phyloP scores from a whole-genome alignment of 2,113 vertebrate genomes.

The Anarrhichthys ocellatus region DNA sequence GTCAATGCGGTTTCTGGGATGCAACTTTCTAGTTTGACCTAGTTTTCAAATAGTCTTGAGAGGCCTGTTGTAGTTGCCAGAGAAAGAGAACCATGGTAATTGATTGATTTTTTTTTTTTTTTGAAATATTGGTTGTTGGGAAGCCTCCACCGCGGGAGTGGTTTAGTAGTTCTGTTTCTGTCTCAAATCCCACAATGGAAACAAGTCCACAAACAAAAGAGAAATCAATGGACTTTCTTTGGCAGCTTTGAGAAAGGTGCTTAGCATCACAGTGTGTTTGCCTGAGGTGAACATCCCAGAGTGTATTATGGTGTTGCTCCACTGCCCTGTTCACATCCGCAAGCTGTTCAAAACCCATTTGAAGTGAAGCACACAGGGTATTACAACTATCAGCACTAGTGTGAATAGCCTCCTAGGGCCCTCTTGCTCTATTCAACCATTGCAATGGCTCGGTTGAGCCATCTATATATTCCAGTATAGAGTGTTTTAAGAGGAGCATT shows the following conservation, averaged over 20 bases:
- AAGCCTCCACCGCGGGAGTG: constrained; percentile 16
- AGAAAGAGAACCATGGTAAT: constrained; percentile 48
- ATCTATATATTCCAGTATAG: constrained; percentile 53
- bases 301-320: constrained; percentile 76
- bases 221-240: constrained; percentile 75
- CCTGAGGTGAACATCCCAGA: constrained; percentile 77
- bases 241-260: constrained; percentile 72
- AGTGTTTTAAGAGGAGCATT: constrained; percentile 55
- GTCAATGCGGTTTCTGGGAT: not conserved
- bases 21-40: constrained; percentile 60
- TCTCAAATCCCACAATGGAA: constrained; percentile 64
- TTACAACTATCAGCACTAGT: constrained; percentile 73
- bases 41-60: constrained; percentile 45
- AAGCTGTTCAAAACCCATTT: constrained; percentile 77
- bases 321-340: constrained; percentile 74
- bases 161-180: constrained; percentile 36
- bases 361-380: constrained; percentile 72
- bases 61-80: constrained; percentile 18
- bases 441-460: constrained; percentile 60
- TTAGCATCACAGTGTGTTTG: constrained; percentile 70
- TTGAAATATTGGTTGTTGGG: constrained; percentile 35
- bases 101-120: constrained; percentile 50
- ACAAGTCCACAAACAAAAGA: constrained; percentile 63
- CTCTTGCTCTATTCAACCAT: constrained; percentile 59
- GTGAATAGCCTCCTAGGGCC: constrained; percentile 70